Conservation (phyloP, 2,113 vertebrate species). For the Ivindomyrus marchei region DNA sequence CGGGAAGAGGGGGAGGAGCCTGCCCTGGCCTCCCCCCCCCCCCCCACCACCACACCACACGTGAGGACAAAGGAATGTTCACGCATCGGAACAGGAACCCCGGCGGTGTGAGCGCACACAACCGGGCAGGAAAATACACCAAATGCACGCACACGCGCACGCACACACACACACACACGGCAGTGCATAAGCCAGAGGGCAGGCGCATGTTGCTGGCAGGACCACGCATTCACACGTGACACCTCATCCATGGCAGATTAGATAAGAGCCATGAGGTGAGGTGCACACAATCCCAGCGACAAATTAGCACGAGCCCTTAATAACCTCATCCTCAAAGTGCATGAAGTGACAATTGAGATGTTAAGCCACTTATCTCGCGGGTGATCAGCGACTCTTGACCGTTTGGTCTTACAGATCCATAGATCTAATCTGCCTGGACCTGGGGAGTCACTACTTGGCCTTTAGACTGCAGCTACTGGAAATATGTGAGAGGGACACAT, state of each 20-base stretch:
- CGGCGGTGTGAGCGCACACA: conserved; percentile 16
- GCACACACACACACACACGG: background rate
- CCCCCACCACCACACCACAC: conserved; percentile 1
- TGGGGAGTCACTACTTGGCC: background rate
- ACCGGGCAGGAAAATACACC: background rate
- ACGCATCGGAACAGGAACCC: conserved; percentile 23
- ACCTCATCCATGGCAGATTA: background rate
- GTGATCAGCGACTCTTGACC: background rate
- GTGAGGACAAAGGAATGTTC: conserved; percentile 21
- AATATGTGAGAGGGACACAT: background rate
- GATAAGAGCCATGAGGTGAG: background rate
- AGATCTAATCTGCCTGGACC: background rate
- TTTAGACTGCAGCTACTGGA: background rate
- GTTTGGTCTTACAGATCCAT: background rate
- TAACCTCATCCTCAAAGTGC: background rate
- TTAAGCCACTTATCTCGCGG: background rate
- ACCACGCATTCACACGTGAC: background rate
- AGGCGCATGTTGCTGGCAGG: background rate
- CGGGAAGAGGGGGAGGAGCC: background rate
- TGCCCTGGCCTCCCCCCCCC: background rate
- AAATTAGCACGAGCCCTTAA: background rate
- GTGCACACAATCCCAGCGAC: background rate
- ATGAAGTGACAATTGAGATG: background rate
- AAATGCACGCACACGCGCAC: background rate
- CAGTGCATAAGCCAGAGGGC: background rate